Evolutionary conservation across 1,140 invertebrate species (phyloP), one percentile per base, ranked within the genome.

Genomic region (Formica selysi): DNA sequence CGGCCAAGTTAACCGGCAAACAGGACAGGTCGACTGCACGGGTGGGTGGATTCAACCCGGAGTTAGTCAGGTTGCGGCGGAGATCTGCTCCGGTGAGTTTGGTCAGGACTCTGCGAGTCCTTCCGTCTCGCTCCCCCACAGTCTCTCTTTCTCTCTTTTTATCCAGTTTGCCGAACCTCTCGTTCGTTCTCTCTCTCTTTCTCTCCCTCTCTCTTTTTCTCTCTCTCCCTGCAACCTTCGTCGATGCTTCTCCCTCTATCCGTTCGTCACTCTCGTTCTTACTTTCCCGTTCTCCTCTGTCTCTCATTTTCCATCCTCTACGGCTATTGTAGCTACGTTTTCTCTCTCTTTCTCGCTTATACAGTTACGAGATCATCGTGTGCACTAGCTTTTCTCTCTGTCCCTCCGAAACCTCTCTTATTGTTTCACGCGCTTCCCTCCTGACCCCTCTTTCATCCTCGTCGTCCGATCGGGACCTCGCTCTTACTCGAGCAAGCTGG

Each of bases 61-160:
- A 87, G 87, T 88, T 83, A 81, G 79, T 81, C 79, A 83, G 86
- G 76, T 88, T 87, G 76, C 85, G 78, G 87, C 87, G 87, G 87
- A 88, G 85, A 88, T 88, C 76, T 88, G 87, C 87, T 88, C 85
- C 87, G 85, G 65, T 88, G 87, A 80, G 76, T 81, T 81, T 73
- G 79, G 79, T 87, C 86, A 71, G 86, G 71, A 67, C 85, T 86
- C 73, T 64, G 62, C 38, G 78, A 70, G 51, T 81, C 54, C 38
- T 81, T 81, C 54, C 67, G 67, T 85, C 61, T 81, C 79, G 19
- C 67, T 59, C 22, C 22, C 26, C n/a, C 29, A 32, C 29, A 1
- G 19, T 81, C 32, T 32, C n/a, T 73, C 48, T 36, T n/a, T 48
- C 16, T 70, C 38, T 68, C 41, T n/a, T 7, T 57, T 61, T 44